Base-by-base conservation (phyloP, 1,140 invertebrate species). In the Phocides pigmalion region DNA sequence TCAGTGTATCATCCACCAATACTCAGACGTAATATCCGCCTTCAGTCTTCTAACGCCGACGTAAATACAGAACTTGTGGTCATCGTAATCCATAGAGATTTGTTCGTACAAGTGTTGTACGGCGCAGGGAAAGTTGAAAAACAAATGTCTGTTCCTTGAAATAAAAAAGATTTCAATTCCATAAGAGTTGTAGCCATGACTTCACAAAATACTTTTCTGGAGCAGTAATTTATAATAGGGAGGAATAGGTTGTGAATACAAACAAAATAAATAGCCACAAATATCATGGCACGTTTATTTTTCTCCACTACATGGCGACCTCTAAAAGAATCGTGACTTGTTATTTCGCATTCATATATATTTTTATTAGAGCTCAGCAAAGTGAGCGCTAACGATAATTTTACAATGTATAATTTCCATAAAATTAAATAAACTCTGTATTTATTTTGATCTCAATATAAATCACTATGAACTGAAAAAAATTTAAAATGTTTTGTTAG, bases 241-340 rank as follows among this genome's bases (percentile, higher is more conserved):
- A 22, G 37, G 42, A 12, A 51, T 51, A 15, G 42, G 54, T 42
- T 44, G 15, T 42, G 51, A 78, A 83, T 82, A 74, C 61, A 87
- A 89, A 87, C 78, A 80, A 82, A 54, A 65, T 39, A 59, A 47
- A 15, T 91, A 91, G 87, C 90, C 89, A 92, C 90, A 91, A 92
- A 92, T 91, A 87, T 91, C 87, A 92, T 92, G 91, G 91, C 91
- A 92, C 91, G 90, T 92, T 92, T 92, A 92, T 92, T 92, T 90
- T 89, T 92, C 87, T 92, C 87, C 90, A 92, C 91, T 92, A 92
- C 91, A 92, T 92, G 91, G 91, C 90, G 89, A 92, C 84, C 85
- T 91, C 90, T 92, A 92, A 91, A 91, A 92, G 91, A 92, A 91
- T 90, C 90, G 83, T 92, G 89, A 90, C 89, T 91, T 84, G 84